Conservation (phyloP, 2,888 invertebrate genomes). For the Octonoba sinensis region DNA sequence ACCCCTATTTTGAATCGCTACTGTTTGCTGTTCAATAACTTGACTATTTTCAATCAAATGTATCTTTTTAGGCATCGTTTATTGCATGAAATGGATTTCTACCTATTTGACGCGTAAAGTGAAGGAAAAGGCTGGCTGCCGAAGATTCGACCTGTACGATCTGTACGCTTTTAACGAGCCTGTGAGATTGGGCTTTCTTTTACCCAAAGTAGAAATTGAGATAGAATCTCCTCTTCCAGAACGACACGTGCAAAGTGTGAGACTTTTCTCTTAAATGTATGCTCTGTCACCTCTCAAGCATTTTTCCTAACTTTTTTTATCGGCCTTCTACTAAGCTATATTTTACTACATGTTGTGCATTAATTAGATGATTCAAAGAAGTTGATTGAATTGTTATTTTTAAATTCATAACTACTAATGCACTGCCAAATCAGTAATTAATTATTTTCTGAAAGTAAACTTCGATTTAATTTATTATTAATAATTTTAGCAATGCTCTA, state of each 20-base stretch:
- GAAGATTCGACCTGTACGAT: constrained; percentile 15
- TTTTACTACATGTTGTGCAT: no score
- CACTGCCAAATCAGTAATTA: no score
- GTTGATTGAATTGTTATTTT: no score
- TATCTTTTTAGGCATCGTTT: not conserved
- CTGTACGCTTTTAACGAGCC: constrained; percentile 2
- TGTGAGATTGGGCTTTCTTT: constrained; percentile 6
- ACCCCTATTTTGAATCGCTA: no score
- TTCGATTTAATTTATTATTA: no score
- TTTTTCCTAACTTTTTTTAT: no score
- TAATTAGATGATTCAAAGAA: no score
- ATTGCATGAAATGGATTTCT: constrained; percentile 22
- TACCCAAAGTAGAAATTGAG: constrained; percentile 7
- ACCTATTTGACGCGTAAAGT: not conserved
- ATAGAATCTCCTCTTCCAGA: constrained; percentile 24
- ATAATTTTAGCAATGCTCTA: no score
- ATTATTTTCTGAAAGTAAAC: no score
- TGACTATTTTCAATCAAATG: not conserved
- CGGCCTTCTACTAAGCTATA: no score
- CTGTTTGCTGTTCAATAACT: not conserved
- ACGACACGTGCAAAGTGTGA: constrained; percentile 10
- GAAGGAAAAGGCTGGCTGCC: not conserved
- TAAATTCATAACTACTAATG: no score
- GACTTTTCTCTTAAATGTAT: not conserved
- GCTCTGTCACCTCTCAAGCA: no score